phyloP scores from a whole-genome alignment of 1,140 invertebrate genomes.

The Zaprionus kolodkinae region DNA sequence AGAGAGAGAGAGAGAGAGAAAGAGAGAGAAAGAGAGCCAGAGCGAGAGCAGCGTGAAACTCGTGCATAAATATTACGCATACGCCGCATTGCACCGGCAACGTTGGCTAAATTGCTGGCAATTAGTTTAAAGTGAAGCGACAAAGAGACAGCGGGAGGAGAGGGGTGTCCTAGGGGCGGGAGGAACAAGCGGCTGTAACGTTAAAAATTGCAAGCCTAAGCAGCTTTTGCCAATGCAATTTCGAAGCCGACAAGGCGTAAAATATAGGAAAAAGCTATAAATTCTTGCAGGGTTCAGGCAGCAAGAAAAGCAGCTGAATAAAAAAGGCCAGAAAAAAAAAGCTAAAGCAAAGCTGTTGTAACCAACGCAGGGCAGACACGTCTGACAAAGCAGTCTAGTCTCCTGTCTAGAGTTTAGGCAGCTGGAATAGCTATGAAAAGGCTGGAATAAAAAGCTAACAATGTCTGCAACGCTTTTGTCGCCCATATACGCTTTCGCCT shows the following conservation, averaged over 20 bases:
- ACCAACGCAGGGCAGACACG: too few species aligned
- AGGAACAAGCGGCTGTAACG: neutral
- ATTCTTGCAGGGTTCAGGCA: neutral
- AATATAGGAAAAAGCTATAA: slow-evolving; percentile 23
- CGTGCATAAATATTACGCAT: slow-evolving; percentile 76
- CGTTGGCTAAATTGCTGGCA: slow-evolving; percentile 80
- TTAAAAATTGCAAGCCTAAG: slow-evolving; percentile 72
- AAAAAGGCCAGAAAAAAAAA: neutral
- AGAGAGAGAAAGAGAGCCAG: neutral
- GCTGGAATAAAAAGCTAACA: neutral
- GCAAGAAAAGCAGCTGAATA: too few species aligned
- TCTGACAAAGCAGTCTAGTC: too few species aligned
- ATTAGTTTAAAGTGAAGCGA: slow-evolving; percentile 73
- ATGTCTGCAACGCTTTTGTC: neutral
- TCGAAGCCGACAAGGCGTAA: slow-evolving; percentile 20
- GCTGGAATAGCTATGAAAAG: neutral
- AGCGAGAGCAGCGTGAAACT: neutral
- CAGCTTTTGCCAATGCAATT: slow-evolving; percentile 58
- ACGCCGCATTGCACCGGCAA: slow-evolving; percentile 76
- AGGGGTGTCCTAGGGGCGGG: neutral
- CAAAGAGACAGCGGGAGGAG: slow-evolving; percentile 34
- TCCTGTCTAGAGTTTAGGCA: neutral
- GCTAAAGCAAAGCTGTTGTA: neutral
- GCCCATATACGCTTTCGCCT: neutral
- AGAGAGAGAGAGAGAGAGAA: neutral